These are phyloP conservation scores for Pangasianodon gigas DNA, from an alignment of 2,113 vertebrate species.

Conservation along the genomic window DNA sequence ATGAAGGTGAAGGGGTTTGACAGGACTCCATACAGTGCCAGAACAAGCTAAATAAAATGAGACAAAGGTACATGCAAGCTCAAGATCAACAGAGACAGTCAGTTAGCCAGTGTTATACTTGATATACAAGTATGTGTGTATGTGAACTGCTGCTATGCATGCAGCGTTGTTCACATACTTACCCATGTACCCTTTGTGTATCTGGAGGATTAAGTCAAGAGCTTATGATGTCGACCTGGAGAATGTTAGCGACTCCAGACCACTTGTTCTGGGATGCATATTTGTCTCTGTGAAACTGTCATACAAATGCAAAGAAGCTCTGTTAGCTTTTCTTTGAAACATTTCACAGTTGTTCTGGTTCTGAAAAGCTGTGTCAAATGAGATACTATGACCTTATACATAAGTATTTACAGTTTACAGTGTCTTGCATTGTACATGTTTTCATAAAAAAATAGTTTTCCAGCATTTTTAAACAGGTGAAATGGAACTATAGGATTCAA, in stretches of 20 bases:
- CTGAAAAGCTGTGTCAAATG: neutral
- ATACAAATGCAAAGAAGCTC: neutral
- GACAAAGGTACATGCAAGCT: neutral
- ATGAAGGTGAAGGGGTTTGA: neutral
- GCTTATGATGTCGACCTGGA: neutral
- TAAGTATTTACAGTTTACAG: neutral
- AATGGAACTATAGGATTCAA: neutral
- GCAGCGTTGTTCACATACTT: neutral
- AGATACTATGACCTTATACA: neutral
- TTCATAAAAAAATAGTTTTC: neutral
- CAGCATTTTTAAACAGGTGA: neutral
- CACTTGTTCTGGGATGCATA: neutral
- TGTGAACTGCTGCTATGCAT: neutral
- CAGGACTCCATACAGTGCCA: neutral
- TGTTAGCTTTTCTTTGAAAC: neutral
- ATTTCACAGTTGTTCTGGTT: neutral
- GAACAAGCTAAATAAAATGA: neutral
- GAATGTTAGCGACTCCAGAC: neutral
- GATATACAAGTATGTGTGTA: conserved; percentile 44
- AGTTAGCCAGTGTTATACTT: neutral
- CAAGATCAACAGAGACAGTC: neutral
- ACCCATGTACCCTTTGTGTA: neutral
- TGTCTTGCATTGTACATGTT: neutral
- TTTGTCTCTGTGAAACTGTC: neutral
- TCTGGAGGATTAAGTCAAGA: neutral